Evolutionary conservation across 1,140 invertebrate species (phyloP), one percentile per base, ranked within the genome.

Genomic region (Caenorhabditis briggsae): DNA sequence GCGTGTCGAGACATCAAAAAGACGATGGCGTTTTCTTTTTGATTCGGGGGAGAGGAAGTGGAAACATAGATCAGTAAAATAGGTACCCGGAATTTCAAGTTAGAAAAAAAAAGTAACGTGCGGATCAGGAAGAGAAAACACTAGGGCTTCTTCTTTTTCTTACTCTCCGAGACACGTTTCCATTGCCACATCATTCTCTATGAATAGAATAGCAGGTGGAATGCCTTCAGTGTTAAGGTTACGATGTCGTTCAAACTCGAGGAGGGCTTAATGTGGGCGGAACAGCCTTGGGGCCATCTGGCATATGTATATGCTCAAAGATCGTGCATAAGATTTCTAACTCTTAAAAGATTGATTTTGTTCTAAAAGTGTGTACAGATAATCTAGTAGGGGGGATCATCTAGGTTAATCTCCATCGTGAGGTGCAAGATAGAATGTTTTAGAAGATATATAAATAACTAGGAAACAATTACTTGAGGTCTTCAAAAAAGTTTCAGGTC

Each of bases 201-300:
- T 78, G 70, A 78, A 78, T 78, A 78, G 70, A 78, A 78, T 48
- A 78, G 70, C 46, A 50, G 70, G 70, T 78, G 70, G 43, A 50
- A 78, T 78, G 46, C 14, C n/a, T 50, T 53, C 46, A 48, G 70
- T 23, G n/a, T 46, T 50, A 41, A 78, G 46, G 70, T 78, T 78
- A 50, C 46, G 46, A 78, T 78, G 70, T 50, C 70, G 46, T 78
- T 50, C 46, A 50, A 64, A 70, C 33, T 33, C 33, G 23, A 50
- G 50, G 11, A 25, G 70, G 7, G 50, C 46, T 50, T 25, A 53
- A 78, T 23, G 20, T 78, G 46, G 70, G 70, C 70, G 70, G 70
- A 61, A 61, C 59, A 33, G 33, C 33, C 33, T 33, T 33, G 33
- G 33, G 33, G 33, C 33, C 33, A 33, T 33, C 33, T 33, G 33